Evolutionary conservation across 2,888 invertebrate genomes (phyloP).

Genomic region (Hydropsyche betteni): DNA sequence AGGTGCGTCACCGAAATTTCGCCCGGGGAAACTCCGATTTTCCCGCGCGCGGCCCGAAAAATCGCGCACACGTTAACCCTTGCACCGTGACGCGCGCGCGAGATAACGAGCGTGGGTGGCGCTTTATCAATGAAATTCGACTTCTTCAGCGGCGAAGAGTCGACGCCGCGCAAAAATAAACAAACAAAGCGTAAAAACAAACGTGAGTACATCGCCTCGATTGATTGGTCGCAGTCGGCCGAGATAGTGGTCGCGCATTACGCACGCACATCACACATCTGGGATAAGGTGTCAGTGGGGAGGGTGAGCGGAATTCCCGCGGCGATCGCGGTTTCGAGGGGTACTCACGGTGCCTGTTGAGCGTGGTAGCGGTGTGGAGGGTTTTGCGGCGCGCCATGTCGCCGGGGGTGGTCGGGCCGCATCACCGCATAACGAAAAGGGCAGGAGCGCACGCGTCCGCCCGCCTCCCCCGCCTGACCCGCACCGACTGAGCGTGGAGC

Average conservation of each 20-base stretch:
- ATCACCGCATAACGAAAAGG: neutral
- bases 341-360: neutral
- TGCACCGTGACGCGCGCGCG: too few relatives aligned
- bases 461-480: constrained; percentile 57
- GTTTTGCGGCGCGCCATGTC: constrained; percentile 20
- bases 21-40: too few relatives aligned
- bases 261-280: neutral
- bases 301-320: too few relatives aligned
- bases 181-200: neutral
- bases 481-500: constrained; percentile 60
- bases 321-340: neutral
- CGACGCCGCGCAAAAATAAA: neutral
- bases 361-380: neutral
- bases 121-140: neutral
- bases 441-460: constrained; percentile 53
- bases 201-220: neutral
- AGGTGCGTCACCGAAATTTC: constrained; percentile 9
- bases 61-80: neutral
- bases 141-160: neutral
- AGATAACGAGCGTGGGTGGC: neutral
- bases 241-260: neutral
- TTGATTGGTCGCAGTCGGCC: neutral
- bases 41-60: neutral
- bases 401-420: neutral
- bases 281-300: constrained; percentile 6